Evolutionary conservation across 2,797 vertebrate species (phyloP).

Genomic region (Clarias pachynema): DNA sequence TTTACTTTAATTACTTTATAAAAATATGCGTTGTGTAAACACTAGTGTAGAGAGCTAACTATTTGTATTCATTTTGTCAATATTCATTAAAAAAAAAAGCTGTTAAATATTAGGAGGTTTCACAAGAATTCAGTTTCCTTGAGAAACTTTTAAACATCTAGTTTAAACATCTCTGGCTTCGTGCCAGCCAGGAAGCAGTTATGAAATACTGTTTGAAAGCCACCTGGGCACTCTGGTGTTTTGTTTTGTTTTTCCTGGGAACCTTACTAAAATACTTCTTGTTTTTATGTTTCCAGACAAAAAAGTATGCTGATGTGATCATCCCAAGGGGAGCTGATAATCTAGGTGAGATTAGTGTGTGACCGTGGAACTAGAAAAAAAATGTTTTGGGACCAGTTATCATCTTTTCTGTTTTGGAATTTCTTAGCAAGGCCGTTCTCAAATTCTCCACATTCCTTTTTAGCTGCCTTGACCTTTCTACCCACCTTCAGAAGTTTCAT

Average conservation of each 20-base stretch:
- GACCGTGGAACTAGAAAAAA: conserved; percentile 37
- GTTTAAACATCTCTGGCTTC: background rate
- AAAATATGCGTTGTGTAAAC: background rate
- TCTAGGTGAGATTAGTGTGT: conserved; percentile 79
- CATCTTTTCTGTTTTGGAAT: conserved; percentile 47
- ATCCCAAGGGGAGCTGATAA: conserved; percentile 94
- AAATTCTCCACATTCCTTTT: conserved; percentile 15
- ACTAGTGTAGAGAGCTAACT: background rate
- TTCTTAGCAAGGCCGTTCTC: conserved; percentile 44
- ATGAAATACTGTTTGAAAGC: conserved; percentile 19
- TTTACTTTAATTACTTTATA: background rate
- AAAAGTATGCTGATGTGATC: conserved; percentile 95
- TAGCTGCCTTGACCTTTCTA: conserved; percentile 6
- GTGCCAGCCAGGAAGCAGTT: conserved; percentile 15
- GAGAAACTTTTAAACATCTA: background rate
- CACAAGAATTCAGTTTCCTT: background rate
- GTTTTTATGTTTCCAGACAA: conserved; percentile 77
- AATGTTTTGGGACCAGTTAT: conserved; percentile 45
- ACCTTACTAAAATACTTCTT: background rate
- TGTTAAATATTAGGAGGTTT: background rate
- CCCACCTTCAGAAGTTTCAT: background rate
- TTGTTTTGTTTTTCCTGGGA: background rate
- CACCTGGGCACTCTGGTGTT: background rate
- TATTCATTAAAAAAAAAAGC: background rate
- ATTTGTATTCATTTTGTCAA: background rate